A percentile compares a stretch with the other conserved stretches of the same genome.
phyloP scores from a whole-genome alignment of 1,140 invertebrate species.

The Microplitis demolitor region DNA sequence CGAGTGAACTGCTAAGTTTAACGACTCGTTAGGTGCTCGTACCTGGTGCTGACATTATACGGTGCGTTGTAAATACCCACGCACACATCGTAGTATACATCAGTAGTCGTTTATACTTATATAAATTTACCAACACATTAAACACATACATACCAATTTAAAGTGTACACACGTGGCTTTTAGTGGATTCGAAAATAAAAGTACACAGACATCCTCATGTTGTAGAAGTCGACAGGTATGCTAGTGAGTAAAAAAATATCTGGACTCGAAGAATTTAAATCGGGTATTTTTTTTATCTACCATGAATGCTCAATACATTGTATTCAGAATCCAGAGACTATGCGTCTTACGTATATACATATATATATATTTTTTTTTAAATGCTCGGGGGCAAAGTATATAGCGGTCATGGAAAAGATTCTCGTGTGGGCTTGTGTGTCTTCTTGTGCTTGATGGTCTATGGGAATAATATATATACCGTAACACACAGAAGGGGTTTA shows the following conservation, averaged over 20 bases:
- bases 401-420: not conserved
- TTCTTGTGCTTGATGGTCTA: too few species aligned
- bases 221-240: not conserved
- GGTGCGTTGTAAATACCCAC: conserved; percentile 19
- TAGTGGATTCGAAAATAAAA: not conserved
- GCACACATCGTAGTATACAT: not conserved
- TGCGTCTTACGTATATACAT: not conserved
- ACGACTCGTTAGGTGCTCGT: conserved; percentile 42
- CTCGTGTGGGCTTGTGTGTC: too few species aligned
- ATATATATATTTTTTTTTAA: too few species aligned
- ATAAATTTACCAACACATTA: not conserved
- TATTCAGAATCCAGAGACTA: not conserved
- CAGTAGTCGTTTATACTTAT: not conserved
- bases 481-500: conserved; percentile 18
- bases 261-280: not conserved
- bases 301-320: not conserved
- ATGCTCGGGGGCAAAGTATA: too few species aligned
- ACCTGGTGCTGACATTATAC: conserved; percentile 27
- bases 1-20: conserved; percentile 33
- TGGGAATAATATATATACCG: conserved; percentile 6
- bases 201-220: not conserved
- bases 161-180: not conserved
- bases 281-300: not conserved
- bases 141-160: not conserved
- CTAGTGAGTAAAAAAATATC: not conserved